Evolutionary conservation across 2,797 vertebrate species (phyloP), one percentile per base, ranked within the genome.

Genomic region (Malurus splendens): DNA sequence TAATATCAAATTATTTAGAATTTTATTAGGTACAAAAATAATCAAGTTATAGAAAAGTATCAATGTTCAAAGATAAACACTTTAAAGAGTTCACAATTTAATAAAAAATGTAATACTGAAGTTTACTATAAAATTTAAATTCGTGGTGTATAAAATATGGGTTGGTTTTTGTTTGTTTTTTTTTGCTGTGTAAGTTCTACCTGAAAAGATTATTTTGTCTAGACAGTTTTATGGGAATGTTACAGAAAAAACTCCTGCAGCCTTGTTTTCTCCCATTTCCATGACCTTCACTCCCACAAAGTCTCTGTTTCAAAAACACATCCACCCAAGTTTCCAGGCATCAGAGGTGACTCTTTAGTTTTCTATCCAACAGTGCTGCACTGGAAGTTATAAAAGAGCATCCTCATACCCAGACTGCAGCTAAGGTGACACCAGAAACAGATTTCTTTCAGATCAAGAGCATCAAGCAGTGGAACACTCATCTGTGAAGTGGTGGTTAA

Each of bases 21-120:
- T 89, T 85, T 77, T 66, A 86, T 93, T 92, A 93, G 30, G 52
- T 75, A 77, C 62, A 75, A 90, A 93, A 83, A 82, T 57, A 94
- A 88, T 91, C 51, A 76, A 72, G 86, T 92, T 82, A 81, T 18
- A 85, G 62, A 81, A 89, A 87, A 68, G 59, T 65, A 90, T 68
- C 82, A 42, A 14, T 71, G 70, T 77, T 83, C 44, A 51, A 81
- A 82, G 59, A 80, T 54, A 92, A 90, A 81, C 17, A 85, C 32
- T 90, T 93, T 77, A 74, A 90, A 73, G 48, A 85, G 70, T 25
- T n/a, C 61, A 82, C 22, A 87, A 78, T 87, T 85, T 78, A 92
- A 95, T 91, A 82, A 84, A 70, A 90, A 85, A 87, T 24, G 30
- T 56, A 94, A 89, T 32, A 73, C 30, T 76, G 56, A 88, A 76